phyloP scores from a whole-genome alignment of 2,113 vertebrate species.

The Paedocypris sp. region DNA sequence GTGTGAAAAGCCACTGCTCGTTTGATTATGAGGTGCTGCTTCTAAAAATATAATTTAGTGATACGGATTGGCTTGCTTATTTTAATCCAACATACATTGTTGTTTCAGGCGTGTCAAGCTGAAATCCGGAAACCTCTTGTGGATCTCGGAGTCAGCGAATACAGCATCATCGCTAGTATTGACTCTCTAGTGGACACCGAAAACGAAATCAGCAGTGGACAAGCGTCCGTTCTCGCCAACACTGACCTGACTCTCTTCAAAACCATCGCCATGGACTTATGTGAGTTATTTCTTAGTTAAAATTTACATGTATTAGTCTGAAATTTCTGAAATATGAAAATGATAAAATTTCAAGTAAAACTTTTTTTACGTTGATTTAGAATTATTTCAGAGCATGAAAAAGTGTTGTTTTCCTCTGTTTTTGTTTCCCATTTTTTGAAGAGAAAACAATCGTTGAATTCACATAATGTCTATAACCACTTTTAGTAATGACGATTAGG shows the following conservation, averaged over 20 bases:
- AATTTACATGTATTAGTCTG: not conserved
- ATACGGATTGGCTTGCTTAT: not conserved
- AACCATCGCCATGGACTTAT: constrained; percentile 59
- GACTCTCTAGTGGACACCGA: constrained; percentile 49
- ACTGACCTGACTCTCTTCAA: constrained; percentile 51
- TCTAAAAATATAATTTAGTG: too few species aligned
- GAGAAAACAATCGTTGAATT: too few species aligned
- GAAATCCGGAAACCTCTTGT: constrained; percentile 53
- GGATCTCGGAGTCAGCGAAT: constrained; percentile 58
- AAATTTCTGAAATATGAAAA: too few species aligned
- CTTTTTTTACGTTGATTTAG: too few species aligned
- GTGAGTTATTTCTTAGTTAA: constrained; percentile 39
- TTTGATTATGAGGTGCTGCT: constrained; percentile 63
- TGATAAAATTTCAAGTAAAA: too few species aligned
- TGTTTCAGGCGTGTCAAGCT: constrained; percentile 44
- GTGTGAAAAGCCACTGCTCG: constrained; percentile 33
- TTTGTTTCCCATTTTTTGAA: too few species aligned
- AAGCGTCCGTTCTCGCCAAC: constrained; percentile 12
- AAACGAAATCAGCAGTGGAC: constrained; percentile 41
- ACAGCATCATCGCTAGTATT: constrained; percentile 55
- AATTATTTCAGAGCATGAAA: too few species aligned
- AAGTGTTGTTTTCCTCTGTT: too few species aligned
- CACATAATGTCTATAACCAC: too few species aligned
- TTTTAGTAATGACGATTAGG: too few species aligned
- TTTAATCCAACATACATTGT: not conserved